Evolutionary conservation across 2,888 invertebrate species (phyloP).

Genomic region (Ophioninae sp.): DNA sequence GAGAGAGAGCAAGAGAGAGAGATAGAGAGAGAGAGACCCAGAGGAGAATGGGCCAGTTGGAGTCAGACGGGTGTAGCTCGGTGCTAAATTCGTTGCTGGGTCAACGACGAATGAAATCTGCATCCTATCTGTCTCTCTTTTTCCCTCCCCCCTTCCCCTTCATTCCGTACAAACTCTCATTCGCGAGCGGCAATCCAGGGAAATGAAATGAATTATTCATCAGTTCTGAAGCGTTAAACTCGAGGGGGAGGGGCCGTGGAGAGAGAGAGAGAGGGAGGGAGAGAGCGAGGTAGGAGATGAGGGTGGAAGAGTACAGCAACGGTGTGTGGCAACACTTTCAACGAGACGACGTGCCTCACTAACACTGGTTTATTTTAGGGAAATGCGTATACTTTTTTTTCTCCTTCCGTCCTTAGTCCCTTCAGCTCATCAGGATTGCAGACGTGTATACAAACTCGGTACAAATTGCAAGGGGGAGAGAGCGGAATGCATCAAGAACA

Average conservation of each 20-base stretch:
- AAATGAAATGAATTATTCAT: slow-evolving; percentile 79
- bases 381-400: slow-evolving; percentile 38
- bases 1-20: background rate
- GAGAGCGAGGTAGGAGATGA: no score
- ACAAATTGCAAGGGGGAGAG: slow-evolving; percentile 43
- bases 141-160: slow-evolving; percentile 18
- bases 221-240: slow-evolving; percentile 70
- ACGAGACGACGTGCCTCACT: slow-evolving; percentile 17
- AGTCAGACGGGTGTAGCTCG: slow-evolving; percentile 39
- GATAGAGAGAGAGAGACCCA: background rate
- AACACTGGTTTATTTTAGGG: slow-evolving; percentile 19
- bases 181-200: slow-evolving; percentile 68
- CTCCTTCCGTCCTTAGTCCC: slow-evolving; percentile 21
- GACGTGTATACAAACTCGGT: slow-evolving; percentile 39
- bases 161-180: slow-evolving; percentile 10
- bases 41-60: slow-evolving; percentile 43
- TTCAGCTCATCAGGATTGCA: background rate
- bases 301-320: slow-evolving; percentile 3
- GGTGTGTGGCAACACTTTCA: slow-evolving; percentile 59
- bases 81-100: slow-evolving; percentile 67
- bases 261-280: no score
- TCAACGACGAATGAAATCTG: slow-evolving; percentile 67
- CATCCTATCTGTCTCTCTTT: slow-evolving; percentile 55
- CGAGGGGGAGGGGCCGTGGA: no score
- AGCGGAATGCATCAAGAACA: slow-evolving; percentile 22